Evolutionary conservation across 2,888 invertebrate species (phyloP).

Genomic region (Glyphotaelius pellucidus): DNA sequence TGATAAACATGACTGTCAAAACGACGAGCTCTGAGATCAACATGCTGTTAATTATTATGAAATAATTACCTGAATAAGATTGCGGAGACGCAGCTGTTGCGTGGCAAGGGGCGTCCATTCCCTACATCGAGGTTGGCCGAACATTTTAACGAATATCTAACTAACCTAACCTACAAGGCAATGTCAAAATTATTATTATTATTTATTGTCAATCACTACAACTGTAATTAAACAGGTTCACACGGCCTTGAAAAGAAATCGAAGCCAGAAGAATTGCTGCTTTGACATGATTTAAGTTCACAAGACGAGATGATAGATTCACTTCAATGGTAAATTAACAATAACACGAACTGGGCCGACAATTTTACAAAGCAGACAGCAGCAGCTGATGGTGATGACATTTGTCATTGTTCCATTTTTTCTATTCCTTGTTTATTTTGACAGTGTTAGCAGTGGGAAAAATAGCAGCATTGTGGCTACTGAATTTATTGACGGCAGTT

Average conservation of each 20-base stretch:
- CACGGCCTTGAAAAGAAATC: slow-evolving; percentile 19
- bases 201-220: not conserved
- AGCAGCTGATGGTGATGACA: slow-evolving; percentile 60
- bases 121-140: slow-evolving; percentile 83
- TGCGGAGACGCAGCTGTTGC: slow-evolving; percentile 89
- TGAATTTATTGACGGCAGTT: not conserved
- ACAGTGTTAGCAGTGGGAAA: not conserved
- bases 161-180: slow-evolving; percentile 61
- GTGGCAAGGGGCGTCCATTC: slow-evolving; percentile 89
- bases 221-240: not conserved
- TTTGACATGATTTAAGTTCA: not conserved
- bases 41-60: not conserved
- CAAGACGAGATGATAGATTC: not conserved
- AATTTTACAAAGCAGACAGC: slow-evolving; percentile 43
- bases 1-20: not conserved
- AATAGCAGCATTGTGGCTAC: not conserved
- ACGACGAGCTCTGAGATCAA: not conserved
- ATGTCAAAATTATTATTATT: slow-evolving; percentile 44
- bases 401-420: slow-evolving; percentile 48
- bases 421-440: slow-evolving; percentile 34
- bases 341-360: slow-evolving; percentile 49
- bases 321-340: slow-evolving; percentile 5
- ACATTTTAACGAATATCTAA: slow-evolving; percentile 70
- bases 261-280: not conserved
- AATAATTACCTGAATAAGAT: slow-evolving; percentile 82